These are phyloP conservation scores for Tetranychus piercei DNA, from an alignment of 2,888 invertebrate species.

Conservation along the genomic window DNA sequence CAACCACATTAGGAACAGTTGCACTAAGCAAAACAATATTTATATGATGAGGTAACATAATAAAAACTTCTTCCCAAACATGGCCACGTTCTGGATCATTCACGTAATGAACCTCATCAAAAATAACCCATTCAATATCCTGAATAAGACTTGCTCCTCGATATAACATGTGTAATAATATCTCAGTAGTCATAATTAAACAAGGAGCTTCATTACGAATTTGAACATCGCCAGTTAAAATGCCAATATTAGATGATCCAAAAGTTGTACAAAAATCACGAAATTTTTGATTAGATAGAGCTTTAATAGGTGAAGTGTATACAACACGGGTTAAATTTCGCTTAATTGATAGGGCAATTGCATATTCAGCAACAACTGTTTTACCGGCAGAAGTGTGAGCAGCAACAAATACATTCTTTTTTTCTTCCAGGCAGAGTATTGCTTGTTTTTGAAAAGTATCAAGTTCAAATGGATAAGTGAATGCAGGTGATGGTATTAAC, in stretches of 20 bases:
- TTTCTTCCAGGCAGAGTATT: conserved; percentile 74
- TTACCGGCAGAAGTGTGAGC: conserved; percentile 98
- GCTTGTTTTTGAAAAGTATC: conserved; percentile 97
- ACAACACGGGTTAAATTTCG: conserved; percentile 43
- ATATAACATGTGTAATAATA: conserved; percentile 67
- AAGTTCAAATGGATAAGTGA: conserved; percentile 51
- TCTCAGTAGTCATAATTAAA: conserved; percentile 95
- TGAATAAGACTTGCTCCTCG: conserved; percentile 85
- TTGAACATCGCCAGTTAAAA: conserved; percentile 48
- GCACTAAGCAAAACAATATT: conserved; percentile 92
- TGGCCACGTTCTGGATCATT: conserved; percentile 92
- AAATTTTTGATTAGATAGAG: conserved; percentile 95
- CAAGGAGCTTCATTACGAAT: conserved; percentile 53
- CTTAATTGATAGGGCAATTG: conserved; percentile 66
- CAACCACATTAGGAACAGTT: conserved; percentile 70
- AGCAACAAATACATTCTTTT: conserved; percentile 90
- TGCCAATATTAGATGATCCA: conserved; percentile 55
- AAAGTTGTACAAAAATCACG: conserved; percentile 85
- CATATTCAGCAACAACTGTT: conserved; percentile 97
- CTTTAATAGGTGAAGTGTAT: conserved; percentile 98
- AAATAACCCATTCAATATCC: conserved; percentile 94
- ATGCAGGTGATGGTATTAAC: conserved; percentile 18
- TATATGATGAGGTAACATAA: conserved; percentile 79
- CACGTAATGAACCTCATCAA: conserved; percentile 98
- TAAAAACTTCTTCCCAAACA: conserved; percentile 59